phyloP scores from a whole-genome alignment of 30 jellyfish, hydroid and myxozoan genomes.

The Mastigias papua region DNA sequence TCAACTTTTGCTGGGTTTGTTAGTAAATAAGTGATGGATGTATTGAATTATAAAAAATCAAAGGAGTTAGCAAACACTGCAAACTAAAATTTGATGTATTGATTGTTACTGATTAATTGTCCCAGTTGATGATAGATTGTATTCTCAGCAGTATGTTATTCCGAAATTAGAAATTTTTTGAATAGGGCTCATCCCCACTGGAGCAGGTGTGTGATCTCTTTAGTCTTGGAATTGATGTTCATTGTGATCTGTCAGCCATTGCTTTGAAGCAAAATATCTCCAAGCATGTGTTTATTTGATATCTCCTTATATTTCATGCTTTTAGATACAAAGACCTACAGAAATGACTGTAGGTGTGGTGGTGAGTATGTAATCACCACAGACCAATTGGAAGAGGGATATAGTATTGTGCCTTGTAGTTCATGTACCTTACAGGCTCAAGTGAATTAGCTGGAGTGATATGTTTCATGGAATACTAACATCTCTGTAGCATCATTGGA shows the following conservation, averaged over 20 bases:
- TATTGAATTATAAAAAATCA: neutral
- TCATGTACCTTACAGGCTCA: conserved; percentile 59
- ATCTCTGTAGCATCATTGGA: no score
- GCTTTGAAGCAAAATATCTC: no score
- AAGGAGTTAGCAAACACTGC: neutral
- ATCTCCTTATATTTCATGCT: no score
- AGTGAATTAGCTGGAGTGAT: neutral
- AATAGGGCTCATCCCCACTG: neutral
- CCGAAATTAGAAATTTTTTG: neutral
- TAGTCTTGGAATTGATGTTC: neutral
- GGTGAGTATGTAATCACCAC: conserved; percentile 49
- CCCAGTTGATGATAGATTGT: neutral
- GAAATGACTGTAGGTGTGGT: conserved; percentile 57
- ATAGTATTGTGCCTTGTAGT: conserved; percentile 44
- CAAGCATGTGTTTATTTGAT: no score
- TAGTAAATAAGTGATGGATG: neutral
- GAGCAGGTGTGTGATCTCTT: neutral
- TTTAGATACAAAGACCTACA: conserved; percentile 30
- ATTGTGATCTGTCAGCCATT: neutral
- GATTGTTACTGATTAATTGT: no score
- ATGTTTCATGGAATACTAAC: neutral
- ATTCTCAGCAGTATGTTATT: neutral
- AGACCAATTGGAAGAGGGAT: conserved; percentile 48
- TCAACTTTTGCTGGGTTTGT: neutral
- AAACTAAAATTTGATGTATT: no score